These are phyloP conservation scores for Lottia scabra DNA, from an alignment of 2,888 invertebrate genomes.

Conservation along the genomic window DNA sequence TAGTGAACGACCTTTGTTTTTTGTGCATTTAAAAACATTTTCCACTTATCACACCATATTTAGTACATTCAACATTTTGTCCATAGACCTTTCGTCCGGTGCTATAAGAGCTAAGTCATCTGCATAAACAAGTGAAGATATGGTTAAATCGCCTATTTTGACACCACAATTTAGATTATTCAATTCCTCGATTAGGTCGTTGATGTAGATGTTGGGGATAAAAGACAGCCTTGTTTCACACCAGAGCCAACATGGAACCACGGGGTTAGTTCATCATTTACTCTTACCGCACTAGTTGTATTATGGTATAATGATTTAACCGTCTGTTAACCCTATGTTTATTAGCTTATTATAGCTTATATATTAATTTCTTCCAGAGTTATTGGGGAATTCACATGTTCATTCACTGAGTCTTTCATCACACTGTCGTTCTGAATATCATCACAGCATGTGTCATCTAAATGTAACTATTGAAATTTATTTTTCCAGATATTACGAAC, in stretches of 20 bases:
- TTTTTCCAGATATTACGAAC: background rate
- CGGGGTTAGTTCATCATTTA: background rate
- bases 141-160: background rate
- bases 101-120: background rate
- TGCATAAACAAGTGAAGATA: background rate
- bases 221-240: background rate
- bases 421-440: no score
- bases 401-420: no score
- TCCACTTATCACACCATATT: slow-evolving; percentile 1
- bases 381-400: no score
- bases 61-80: background rate
- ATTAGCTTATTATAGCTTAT: background rate
- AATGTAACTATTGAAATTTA: background rate
- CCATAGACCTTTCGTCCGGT: background rate
- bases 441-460: no score
- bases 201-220: background rate
- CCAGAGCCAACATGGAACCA: background rate
- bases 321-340: background rate
- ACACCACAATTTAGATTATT: background rate
- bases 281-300: background rate
- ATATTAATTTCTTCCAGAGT: background rate
- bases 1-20: slow-evolving; percentile 11
- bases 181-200: slow-evolving; percentile 4
- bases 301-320: background rate
- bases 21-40: background rate